Conservation (phyloP, 1,140 invertebrate species). For the Hypsibius dujardini region DNA sequence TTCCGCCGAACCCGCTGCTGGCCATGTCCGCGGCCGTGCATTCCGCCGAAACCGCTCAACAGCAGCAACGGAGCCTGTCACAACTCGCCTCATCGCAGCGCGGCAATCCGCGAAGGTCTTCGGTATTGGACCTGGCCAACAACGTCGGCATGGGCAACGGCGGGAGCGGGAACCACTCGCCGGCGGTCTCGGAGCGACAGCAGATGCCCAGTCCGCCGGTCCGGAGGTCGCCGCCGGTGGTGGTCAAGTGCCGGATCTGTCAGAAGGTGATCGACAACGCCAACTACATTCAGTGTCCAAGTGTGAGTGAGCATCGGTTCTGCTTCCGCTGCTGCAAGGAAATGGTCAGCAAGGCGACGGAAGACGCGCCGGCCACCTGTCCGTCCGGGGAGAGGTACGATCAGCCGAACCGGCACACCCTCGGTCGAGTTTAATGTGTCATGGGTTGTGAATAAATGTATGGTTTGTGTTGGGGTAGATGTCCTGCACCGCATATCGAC, state of each 20-base stretch:
- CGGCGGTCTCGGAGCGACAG: background rate
- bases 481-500: constrained; percentile 12
- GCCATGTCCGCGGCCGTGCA: background rate
- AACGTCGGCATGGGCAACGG: background rate
- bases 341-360: background rate
- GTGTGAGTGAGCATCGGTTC: background rate
- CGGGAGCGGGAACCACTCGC: background rate
- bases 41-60: background rate
- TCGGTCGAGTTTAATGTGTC: background rate
- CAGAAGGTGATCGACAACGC: constrained; percentile 11
- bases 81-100: background rate
- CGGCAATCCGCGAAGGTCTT: no score
- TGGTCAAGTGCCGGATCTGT: constrained; percentile 5
- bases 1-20: background rate
- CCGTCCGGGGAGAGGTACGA: background rate
- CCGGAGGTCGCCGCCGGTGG: background rate
- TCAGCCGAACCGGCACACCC: background rate
- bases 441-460: background rate
- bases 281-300: constrained; percentile 13
- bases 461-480: background rate
- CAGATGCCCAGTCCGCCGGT: constrained; percentile 1
- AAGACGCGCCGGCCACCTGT: constrained; percentile 1
- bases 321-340: constrained; percentile 15
- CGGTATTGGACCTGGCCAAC: background rate
- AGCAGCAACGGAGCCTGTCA: background rate